Conservation (phyloP, 1,140 invertebrate species). For the Asbolus verrucosus region DNA sequence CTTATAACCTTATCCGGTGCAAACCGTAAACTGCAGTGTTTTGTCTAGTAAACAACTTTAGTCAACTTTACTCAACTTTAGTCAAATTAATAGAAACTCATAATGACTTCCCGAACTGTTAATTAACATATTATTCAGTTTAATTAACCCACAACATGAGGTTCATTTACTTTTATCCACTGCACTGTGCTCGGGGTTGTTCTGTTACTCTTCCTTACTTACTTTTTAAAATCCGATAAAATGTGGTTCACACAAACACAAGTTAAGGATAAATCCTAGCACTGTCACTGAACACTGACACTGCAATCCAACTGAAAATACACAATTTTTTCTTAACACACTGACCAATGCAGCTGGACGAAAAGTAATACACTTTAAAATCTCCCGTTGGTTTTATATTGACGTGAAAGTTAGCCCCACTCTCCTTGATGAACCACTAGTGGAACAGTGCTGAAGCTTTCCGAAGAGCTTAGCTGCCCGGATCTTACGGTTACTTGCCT, state of each 20-base stretch:
- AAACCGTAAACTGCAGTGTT: no score
- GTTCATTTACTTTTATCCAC: neutral
- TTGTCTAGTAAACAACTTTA: no score
- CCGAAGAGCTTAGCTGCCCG: constrained; percentile 47
- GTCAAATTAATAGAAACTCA: no score
- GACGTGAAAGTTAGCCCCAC: constrained; percentile 63
- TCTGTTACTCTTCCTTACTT: constrained; percentile 23
- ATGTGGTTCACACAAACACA: constrained; percentile 24
- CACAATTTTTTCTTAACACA: constrained; percentile 25
- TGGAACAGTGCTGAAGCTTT: constrained; percentile 51
- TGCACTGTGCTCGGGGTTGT: constrained; percentile 6
- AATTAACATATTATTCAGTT: no score
- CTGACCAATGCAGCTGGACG: constrained; percentile 20
- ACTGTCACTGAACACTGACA: constrained; percentile 26
- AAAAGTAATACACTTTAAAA: constrained; percentile 63
- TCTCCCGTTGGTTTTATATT: constrained; percentile 64
- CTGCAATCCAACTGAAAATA: constrained; percentile 21
- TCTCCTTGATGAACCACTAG: constrained; percentile 54
- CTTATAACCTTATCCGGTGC: neutral
- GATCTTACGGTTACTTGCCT: constrained; percentile 43
- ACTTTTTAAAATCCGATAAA: constrained; percentile 24
- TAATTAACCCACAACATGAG: no score
- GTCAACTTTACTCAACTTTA: no score
- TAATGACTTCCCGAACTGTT: no score
- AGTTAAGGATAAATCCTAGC: constrained; percentile 12